Base-by-base conservation (phyloP, 2,888 invertebrate species). In the Tinea trinotella region DNA sequence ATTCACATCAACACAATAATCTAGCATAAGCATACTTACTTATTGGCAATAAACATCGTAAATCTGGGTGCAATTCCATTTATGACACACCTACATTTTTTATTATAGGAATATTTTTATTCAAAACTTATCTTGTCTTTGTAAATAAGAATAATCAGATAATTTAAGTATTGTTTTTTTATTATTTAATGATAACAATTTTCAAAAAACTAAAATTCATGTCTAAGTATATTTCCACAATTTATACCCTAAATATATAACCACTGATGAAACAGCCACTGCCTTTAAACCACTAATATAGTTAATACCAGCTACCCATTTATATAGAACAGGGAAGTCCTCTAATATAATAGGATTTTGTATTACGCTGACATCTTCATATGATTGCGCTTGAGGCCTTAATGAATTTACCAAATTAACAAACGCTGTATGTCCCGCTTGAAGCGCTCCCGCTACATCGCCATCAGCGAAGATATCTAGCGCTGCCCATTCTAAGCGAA, bases 391-490 rank as follows among this genome's bases (percentile, higher is more conserved):
- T 60, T 86, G 86, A 3, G 86, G 86, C 1, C 83, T 70, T 18
- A 86, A 61, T 46, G 61, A 70, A 17, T 67, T 71, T 40, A 83
- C 54, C 53, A 86, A 57, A 56, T 76, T 74, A 1, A 84, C 58
- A 52, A 80, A 86, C 1, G 83, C 74, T 2, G 62, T 63, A 52
- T 86, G 78, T 0, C 85, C 86, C 10, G 85, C 85, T 60, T 84
- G 78, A 22, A 86, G 59, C 0, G 84, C 76, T 0, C 75, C 70
- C 0, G 75, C 76, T 1, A 84, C 64, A 53, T 86, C 86, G 0
- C 86, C 85, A 0, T 85, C 84, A 12, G 70, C 77, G 53, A 77
- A 86, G 1, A 85, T 57, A 55, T 86, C 86, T 22, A 86, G 56
- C 3, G 84, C 71, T n/a, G 76, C 74, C 85, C 85, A 86, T 58